phyloP scores from a whole-genome alignment of 2,797 vertebrate genomes.

The Heterohyrax brucei region DNA sequence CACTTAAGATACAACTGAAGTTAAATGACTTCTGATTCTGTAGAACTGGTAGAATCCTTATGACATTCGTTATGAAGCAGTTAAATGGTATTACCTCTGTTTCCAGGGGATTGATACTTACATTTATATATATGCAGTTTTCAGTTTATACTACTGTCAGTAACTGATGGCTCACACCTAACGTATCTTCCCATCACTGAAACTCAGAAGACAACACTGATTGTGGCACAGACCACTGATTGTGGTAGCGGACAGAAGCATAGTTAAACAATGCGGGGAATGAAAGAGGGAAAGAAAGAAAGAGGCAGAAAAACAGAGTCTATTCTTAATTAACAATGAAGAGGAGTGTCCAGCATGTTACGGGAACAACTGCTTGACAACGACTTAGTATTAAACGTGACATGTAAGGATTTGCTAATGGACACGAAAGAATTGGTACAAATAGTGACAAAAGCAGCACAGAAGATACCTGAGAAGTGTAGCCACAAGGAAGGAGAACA shows the following conservation, averaged over 20 bases:
- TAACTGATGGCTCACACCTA: not conserved
- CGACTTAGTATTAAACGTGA: constrained; percentile 44
- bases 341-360: not conserved
- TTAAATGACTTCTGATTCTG: not conserved
- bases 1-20: not conserved
- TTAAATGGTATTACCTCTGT: not conserved
- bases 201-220: not conserved
- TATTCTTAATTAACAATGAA: not conserved
- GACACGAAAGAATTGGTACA: not conserved
- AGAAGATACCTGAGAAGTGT: not conserved
- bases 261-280: not conserved
- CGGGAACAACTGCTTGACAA: not conserved
- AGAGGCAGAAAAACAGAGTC: not conserved
- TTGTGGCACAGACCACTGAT: not conserved
- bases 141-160: not conserved
- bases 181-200: not conserved
- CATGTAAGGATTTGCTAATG: constrained; percentile 42
- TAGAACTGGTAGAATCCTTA: not conserved
- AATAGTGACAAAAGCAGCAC: not conserved
- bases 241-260: not conserved
- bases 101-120: not conserved
- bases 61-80: not conserved
- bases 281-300: not conserved
- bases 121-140: not conserved
- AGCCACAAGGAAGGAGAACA: not conserved